Evolutionary conservation across 1,140 invertebrate genomes (phyloP).

Genomic region (Drosophila ficusphila): DNA sequence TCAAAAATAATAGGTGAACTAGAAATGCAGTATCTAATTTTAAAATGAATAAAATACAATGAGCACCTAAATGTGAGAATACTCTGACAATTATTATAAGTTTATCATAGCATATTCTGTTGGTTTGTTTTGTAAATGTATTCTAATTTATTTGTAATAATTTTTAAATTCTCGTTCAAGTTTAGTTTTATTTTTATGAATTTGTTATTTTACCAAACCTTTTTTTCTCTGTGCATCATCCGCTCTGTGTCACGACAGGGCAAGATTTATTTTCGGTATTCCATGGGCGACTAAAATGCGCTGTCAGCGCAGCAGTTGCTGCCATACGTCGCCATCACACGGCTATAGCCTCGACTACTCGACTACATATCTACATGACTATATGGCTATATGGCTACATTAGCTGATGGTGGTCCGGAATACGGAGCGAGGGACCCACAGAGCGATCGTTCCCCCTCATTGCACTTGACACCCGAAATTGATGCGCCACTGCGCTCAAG

Average conservation of each 20-base stretch:
- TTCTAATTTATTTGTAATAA: no score
- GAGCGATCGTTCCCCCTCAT: slow-evolving; percentile 33
- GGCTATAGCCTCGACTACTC: not conserved
- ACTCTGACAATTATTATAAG: no score
- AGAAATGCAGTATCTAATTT: no score
- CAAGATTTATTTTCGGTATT: slow-evolving; percentile 81
- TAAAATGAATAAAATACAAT: no score
- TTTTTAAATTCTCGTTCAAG: not conserved
- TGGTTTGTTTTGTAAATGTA: no score
- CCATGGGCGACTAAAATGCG: slow-evolving; percentile 71
- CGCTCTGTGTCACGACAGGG: slow-evolving; percentile 53
- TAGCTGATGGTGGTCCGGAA: slow-evolving; percentile 60
- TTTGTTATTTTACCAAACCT: no score
- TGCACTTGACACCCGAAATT: slow-evolving; percentile 75
- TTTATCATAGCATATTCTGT: no score
- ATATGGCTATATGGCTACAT: slow-evolving; percentile 59
- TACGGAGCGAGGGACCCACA: slow-evolving; percentile 20
- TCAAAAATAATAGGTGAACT: not conserved
- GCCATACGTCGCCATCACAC: slow-evolving; percentile 57
- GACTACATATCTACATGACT: no score
- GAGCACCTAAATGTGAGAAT: no score
- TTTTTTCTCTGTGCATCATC: slow-evolving; percentile 3
- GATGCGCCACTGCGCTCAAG: slow-evolving; percentile 54
- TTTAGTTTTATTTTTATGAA: not conserved
- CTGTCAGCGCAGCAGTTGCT: slow-evolving; percentile 77